Evolutionary conservation across 2,888 invertebrate genomes (phyloP), one percentile per base, ranked within the genome.

Genomic region (Oscheius sp.): DNA sequence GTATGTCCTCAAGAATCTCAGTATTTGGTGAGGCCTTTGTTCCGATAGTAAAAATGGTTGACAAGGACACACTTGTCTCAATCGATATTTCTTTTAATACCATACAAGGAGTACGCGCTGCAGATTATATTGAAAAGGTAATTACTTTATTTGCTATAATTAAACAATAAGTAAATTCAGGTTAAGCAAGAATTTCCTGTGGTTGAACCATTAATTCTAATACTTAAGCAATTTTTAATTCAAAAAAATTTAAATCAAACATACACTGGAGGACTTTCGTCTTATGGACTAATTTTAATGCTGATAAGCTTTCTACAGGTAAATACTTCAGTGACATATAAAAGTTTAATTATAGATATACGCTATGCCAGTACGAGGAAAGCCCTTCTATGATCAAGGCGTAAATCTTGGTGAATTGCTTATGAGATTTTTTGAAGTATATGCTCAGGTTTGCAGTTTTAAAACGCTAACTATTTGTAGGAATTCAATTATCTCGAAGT

Each of bases 51-150:
- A 98, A 98, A 90, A 91, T 97, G 88, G 73, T 77, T 8, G 78
- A 78, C 42, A 69, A 50, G 64, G 91, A 91, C 88, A 89, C 92
- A 80, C 93, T 93, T 81, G 93, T 98, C 71, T 93, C 93, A 90
- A 95, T 90, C 86, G 98, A 98, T 90, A 97, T 98, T 88, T 96
- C 96, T 86, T 98, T 98, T 90, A 98, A 98, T 89, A 96, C 96
- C 93, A 93, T 92, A 88, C 96, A 95, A 89, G 96, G 96, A 71
- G 94, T 97, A 50, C 93, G 93, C 89, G 96, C 96, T 82, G 97
- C 96, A 10, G 93, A 95, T 88, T 89, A 84, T 45, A 75, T 81
- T 20, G 76, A 73, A 31, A 75, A 79, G 73, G 80, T 74, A 29
- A 15, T 25, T 39, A 53, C 33, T n/a, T n/a, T n/a, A n/a, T n/a